Conservation (phyloP, 2,888 invertebrate genomes). For the Limnephilus auricula region DNA sequence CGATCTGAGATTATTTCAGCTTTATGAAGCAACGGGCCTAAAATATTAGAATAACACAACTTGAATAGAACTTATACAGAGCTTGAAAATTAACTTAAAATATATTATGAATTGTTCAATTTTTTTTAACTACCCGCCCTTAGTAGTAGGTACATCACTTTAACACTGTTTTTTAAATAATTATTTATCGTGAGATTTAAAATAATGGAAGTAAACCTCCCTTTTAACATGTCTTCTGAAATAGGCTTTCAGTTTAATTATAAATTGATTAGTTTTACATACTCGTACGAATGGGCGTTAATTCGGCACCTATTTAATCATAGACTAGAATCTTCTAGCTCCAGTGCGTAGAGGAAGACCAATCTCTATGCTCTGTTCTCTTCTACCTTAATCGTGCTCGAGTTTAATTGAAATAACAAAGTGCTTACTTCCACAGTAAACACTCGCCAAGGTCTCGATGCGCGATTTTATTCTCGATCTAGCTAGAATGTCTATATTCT, state of each 20-base stretch:
- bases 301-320: conserved; percentile 2
- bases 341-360: neutral
- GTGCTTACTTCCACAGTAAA: neutral
- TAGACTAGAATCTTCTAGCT: neutral
- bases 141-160: too few species aligned
- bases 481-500: neutral
- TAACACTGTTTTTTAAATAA: neutral
- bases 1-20: too few species aligned
- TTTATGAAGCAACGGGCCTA: too few species aligned
- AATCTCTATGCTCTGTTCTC: neutral
- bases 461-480: neutral
- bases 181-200: neutral
- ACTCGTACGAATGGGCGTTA: neutral
- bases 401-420: conserved; percentile 28
- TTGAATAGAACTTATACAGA: too few species aligned
- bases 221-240: neutral
- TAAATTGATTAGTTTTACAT: neutral
- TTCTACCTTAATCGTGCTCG: neutral
- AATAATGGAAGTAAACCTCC: neutral
- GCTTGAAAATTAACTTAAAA: too few species aligned
- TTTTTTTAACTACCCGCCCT: too few species aligned
- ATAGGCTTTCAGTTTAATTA: neutral
- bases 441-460: conserved; percentile 23
- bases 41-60: too few species aligned
- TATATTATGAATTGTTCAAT: too few species aligned